Evolutionary conservation across 2,797 vertebrate species (phyloP), one percentile per base, ranked within the genome.

Genomic region (Chelon labrosus): DNA sequence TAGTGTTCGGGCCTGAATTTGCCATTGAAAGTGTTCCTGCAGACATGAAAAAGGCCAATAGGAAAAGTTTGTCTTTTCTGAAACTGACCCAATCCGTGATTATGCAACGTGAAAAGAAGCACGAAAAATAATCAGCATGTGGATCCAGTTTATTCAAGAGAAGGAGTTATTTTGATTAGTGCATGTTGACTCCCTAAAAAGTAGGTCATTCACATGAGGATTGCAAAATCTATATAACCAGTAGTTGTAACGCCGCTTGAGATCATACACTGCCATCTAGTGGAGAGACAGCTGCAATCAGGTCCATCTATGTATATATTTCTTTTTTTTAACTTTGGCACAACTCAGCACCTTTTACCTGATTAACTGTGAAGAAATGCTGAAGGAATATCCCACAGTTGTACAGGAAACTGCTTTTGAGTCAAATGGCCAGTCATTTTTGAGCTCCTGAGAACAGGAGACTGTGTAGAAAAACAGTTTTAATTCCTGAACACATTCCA

Each of bases 1-100:
- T 99, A 53, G 96, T 98, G 85, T 98, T 97, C 41, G 96, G 96
- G 53, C 98, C 98, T 0, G 97, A 96, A 25, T 99, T 99, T 8
- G 97, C 98, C 98, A 99, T 99, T 16, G 98, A 99, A 60, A 99
- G 93, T 37, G 95, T 92, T 88, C 98, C 98, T 99, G 83, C 38
- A 49, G 86, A 65, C 37, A 58, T 82, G 5, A 6, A 38, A 39
- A 41, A 65, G 50, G 13, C 5, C 20, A 67, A 67, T 53, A 57
- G 50, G 31, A 56, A 81, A 80, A 42, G 65, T 53, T 75, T 84
- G 56, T 79, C 60, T 71, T 51, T 62, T 44, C 65, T 53, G 54
- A 79, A 85, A 76, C 52, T 75, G 76, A 88, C 22, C 7, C 60
- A 87, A 74, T 41, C 63, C 57, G 49, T 51, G 65, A 83, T 88